Base-by-base conservation (phyloP, 2,113 vertebrate genomes). In the Silurus meridionalis region DNA sequence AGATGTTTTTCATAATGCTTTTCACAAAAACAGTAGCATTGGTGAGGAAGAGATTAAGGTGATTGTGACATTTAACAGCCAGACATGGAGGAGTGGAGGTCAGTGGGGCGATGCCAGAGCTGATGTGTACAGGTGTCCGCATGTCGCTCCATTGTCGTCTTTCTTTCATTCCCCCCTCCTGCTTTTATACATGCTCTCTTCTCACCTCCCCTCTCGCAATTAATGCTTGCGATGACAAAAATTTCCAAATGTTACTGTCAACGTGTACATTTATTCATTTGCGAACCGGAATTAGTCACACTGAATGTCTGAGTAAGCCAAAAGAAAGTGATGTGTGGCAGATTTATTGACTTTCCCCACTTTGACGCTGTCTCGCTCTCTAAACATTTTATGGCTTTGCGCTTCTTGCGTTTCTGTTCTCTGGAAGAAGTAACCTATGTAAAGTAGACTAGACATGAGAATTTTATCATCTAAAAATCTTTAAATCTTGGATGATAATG, bases 241-340 rank as follows among this genome's bases (percentile, higher is more conserved):
- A 86, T 86, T 85, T 78, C 19, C 80, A 90, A 90, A 90, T 90
- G 89, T 80, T 87, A 88, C 67, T 60, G 84, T 86, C 84, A 86
- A 55, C 84, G 84, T 84, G 84, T 88, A 82, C 77, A 81, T 87
- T 87, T 87, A 83, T 87, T 85, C 80, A 88, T 88, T 84, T 86
- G 80, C 61, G 78, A 69, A 28, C 72, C 57, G 79, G 84, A 85
- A 88, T 90, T 90, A 90, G 87, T 90, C 89, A 90, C 75, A 15
- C 81, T 57, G 82, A 50, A 53, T 64, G 78, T 88, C 80, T 90
- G 77, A 90, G 60, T 86, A 86, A 86, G 79, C 78, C 79, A 72
- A 78, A 79, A 15, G 23, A 57, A 75, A 25, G 67, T 79, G 86
- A 86, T 53, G 17, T 72, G 58, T 81, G 46, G 17, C 75, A 21